Evolutionary conservation across 2,113 vertebrate species (phyloP), one percentile per base, ranked within the genome.

Genomic region (Orcinus orca): DNA sequence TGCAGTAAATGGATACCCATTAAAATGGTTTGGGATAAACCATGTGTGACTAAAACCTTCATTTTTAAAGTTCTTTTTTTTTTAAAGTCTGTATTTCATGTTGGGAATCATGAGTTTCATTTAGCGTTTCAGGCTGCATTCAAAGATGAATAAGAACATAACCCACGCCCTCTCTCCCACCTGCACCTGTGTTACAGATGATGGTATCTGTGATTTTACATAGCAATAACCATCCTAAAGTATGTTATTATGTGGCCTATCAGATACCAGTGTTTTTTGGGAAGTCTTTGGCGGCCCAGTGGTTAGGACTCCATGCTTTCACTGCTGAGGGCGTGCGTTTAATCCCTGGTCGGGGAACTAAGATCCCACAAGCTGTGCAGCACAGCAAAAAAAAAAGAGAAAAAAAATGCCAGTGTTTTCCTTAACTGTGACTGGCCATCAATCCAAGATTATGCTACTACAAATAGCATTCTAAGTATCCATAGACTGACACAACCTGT

Each of bases 41-140:
- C 36, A 26, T 60, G 29, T 65, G 21, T 74, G 76, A 88, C 80
- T 82, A 76, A 96, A 96, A 74, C 41, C 90, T 96, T 76, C 55
- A 41, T 63, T 87, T 92, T 92, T 38, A 73, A 86, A 84, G n/a
- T 80, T 63, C 58, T 5, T 84, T 5, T 65, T 62, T 58, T 86
- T 47, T 2, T 15, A 41, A 80, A 26, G 36, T 84, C 41, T 53
- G 3, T 93, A 21, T 82, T 88, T 76, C 14, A 2, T 44, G 10
- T 85, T 93, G 26, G 38, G 77, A 95, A 38, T 74, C 47, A 5
- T n/a, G 17, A 41, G 13, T 89, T 92, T 91, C 20, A 47, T 55
- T 76, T 93, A 73, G 20, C 1, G 0, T 92, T 80, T 79, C 92
- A 38, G 65, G 47, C 90, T 84, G 60, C 29, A 25, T 73, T 81